Evolutionary conservation across 2,113 vertebrate species (phyloP).

Genomic region (Saguinus midas): DNA sequence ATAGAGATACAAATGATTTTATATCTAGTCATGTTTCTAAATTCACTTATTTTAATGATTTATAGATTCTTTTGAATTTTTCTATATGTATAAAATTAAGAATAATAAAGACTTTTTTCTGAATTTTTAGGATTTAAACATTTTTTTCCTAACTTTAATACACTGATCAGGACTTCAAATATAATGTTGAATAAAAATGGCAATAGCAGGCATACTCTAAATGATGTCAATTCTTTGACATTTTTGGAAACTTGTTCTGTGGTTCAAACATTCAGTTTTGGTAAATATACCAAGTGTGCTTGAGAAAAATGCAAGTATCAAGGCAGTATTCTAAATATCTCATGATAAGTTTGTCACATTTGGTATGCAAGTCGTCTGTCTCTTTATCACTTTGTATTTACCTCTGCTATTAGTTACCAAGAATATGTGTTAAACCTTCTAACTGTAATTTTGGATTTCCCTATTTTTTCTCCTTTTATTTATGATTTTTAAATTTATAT

Average conservation of each 20-base stretch:
- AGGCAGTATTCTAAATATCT: neutral
- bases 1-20: conserved; percentile 10
- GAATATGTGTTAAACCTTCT: no score
- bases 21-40: neutral
- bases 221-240: neutral
- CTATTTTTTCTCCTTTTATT: neutral
- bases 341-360: neutral
- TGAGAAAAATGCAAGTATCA: neutral
- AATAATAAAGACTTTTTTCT: neutral
- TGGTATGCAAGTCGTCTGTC: no score
- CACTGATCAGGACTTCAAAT: neutral
- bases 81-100: neutral
- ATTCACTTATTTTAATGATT: conserved; percentile 12
- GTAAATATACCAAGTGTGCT: neutral
- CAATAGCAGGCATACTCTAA: neutral
- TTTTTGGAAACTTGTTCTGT: neutral
- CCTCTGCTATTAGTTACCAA: no score
- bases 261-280: neutral
- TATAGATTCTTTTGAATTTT: neutral
- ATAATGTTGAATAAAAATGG: neutral
- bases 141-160: neutral
- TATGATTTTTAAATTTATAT: neutral
- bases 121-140: neutral
- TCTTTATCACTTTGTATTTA: neutral
- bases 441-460: no score